A percentile compares a stretch with the other conserved stretches of the same genome.
These are phyloP conservation scores for Noctuana brunneofusca DNA, from an alignment of 2,888 invertebrate species.

Conservation along the genomic window DNA sequence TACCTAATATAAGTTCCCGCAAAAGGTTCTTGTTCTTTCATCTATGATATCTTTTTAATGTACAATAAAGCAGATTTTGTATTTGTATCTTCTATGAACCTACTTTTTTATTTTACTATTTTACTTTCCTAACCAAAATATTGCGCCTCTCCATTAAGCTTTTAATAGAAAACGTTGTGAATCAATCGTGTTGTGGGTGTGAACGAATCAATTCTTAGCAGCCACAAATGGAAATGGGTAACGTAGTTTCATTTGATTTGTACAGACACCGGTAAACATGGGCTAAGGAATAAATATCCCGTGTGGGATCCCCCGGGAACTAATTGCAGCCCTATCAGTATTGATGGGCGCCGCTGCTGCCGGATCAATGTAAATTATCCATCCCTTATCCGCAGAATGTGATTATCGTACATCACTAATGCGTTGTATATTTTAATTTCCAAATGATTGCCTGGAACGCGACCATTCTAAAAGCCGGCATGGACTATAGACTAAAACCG, in stretches of 20 bases:
- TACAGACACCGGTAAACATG: slow-evolving; percentile 65
- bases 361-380: slow-evolving; percentile 76
- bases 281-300: slow-evolving; percentile 72
- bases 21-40: no score
- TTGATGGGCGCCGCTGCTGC: slow-evolving; percentile 71
- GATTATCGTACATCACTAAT: slow-evolving; percentile 61
- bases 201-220: slow-evolving; percentile 30
- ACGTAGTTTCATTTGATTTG: slow-evolving; percentile 48
- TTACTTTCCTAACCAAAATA: neutral
- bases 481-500: no score
- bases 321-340: slow-evolving; percentile 77
- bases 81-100: no score
- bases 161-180: slow-evolving; percentile 14
- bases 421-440: slow-evolving; percentile 44
- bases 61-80: no score
- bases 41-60: no score
- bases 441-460: no score
- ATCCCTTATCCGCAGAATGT: slow-evolving; percentile 59
- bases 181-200: slow-evolving; percentile 24
- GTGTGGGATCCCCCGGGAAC: slow-evolving; percentile 62
- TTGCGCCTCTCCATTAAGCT: slow-evolving; percentile 7
- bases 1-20: no score
- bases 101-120: no score
- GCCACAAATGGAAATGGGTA: slow-evolving; percentile 30
- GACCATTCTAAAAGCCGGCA: no score